Evolutionary conservation across 2,113 vertebrate species (phyloP).

Genomic region (Crypturellus undulatus): DNA sequence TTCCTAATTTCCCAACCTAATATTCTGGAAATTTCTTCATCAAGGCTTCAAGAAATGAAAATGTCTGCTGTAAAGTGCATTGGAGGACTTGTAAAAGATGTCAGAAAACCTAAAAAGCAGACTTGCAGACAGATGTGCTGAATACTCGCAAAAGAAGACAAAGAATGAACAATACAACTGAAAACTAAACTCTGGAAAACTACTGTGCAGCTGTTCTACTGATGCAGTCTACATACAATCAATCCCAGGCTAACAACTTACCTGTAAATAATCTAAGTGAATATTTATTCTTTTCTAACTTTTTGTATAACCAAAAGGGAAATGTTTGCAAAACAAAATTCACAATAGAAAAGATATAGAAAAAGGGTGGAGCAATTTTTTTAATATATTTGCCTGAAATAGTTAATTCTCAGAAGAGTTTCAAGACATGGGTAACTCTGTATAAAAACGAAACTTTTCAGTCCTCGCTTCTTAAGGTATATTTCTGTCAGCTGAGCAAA

Average conservation of each 20-base stretch:
- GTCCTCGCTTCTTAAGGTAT: background rate
- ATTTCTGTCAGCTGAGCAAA: slow-evolving; percentile 11
- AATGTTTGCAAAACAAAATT: background rate
- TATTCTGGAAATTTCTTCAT: background rate
- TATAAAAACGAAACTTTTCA: background rate
- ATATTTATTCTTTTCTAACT: rapidly evolving
- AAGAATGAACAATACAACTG: background rate
- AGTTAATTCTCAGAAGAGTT: background rate
- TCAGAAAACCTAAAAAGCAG: background rate
- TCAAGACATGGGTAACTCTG: background rate
- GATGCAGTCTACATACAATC: background rate
- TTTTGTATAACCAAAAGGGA: background rate
- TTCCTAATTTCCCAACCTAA: background rate
- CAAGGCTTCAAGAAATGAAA: background rate
- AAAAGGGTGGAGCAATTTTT: background rate
- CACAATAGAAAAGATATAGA: background rate
- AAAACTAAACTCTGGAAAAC: background rate
- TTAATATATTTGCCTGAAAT: background rate
- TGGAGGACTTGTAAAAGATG: background rate
- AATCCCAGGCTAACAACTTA: background rate
- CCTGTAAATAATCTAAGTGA: slow-evolving; percentile 8
- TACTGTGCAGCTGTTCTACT: background rate
- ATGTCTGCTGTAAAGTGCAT: background rate
- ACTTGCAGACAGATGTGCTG: background rate
- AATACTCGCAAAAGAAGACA: background rate